Evolutionary conservation across 30 jellyfish, hydroid and myxozoan genomes (phyloP), one percentile per base, ranked within the genome.

Genomic region (Aurelia aurita): DNA sequence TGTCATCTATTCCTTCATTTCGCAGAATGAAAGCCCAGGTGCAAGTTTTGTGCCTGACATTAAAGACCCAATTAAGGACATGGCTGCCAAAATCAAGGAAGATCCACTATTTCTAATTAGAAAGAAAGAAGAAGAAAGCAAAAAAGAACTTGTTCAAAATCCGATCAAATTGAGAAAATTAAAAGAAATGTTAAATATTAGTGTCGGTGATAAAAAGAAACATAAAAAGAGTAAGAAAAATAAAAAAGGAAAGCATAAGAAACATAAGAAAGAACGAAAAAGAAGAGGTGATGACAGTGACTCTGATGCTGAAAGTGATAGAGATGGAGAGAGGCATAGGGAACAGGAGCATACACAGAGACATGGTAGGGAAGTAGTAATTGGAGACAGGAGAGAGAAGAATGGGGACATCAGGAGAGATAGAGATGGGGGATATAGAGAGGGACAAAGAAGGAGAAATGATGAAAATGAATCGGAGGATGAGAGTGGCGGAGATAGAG

Each of bases 101-200:
- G 99, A 94, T 78, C 99, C 99, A 27, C 53, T 94, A 66, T 94
- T 94, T 78, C 77, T 94, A 85, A 94, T 94, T 21, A 87, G 92
- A 26, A 94, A 88, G 72, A 72, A 84, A 22, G 99, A 94, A 85
- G 97, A 84, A 27, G 99, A 84, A 28, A 84, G 84, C 79, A 80
- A 89, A 26, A 94, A 94, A 57, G 96, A 83, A 25, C 91, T 94
- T 11, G 95, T 89, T 19, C 86, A 82, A 44, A 94, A 94, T 72
- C 96, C 97, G 19, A 55, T 87, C 58, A 87, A 89, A 74, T 53
- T 94, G 59, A 75, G 86, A 67, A 89, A 89, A 60, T 29, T 94
- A 85, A 83, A 82, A 72, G 92, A 85, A 46, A 86, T 86, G 95
- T 58, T 86, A 23, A 74, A 86, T 34, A 15, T 66, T 72, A 66